Base-by-base conservation (phyloP, 1,140 invertebrate species). In the Calliopsis andreniformis region DNA sequence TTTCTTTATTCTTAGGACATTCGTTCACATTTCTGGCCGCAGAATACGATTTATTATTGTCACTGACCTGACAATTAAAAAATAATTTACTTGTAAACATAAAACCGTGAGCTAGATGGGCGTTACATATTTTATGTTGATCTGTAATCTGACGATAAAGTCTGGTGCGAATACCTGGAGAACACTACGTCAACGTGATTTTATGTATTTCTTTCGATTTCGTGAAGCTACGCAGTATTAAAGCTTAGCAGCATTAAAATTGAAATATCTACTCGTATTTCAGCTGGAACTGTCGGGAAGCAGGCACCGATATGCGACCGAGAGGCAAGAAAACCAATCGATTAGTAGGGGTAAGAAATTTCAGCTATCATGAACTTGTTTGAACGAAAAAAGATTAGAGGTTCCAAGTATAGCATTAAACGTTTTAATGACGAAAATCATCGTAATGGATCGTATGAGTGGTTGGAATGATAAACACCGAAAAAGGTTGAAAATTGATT, bases 161-260 rank as follows among this genome's bases (percentile, higher is more conserved):
- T 30, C 30, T 30, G 47, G 28, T 25, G 30, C 16, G 12, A 35
- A 20, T 45, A 8, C 8, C 42, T 8, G 18, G 14, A 39, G 30
- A 28, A 47, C 12, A 8, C 16, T 10, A 58, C 35, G 35, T n/a
- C n/a, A 0, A 8, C 59, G 20, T 35, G 28, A 32, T 4, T 59
- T 30, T 45, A n/a, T n/a, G n/a, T n/a, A 45, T 56, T 30, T 32
- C 42, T 32, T 4, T 3, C 0, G n/a, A 56, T 6, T 32, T 69
- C 7, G 6, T 43, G 23, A 56, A 32, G 23, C 35, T 7, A 43
- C 3, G n/a, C n/a, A n/a, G n/a, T 14, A 16, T 18, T 23, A 30
- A n/a, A 69, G 12, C n/a, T 10, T 32, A 8, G 18, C 12, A 3
- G 47, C 28, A 64, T 64, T 64, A 30, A 64, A 64, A 64, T 64